Evolutionary conservation across 2,797 vertebrate genomes (phyloP).

Genomic region (Perodicticus potto): DNA sequence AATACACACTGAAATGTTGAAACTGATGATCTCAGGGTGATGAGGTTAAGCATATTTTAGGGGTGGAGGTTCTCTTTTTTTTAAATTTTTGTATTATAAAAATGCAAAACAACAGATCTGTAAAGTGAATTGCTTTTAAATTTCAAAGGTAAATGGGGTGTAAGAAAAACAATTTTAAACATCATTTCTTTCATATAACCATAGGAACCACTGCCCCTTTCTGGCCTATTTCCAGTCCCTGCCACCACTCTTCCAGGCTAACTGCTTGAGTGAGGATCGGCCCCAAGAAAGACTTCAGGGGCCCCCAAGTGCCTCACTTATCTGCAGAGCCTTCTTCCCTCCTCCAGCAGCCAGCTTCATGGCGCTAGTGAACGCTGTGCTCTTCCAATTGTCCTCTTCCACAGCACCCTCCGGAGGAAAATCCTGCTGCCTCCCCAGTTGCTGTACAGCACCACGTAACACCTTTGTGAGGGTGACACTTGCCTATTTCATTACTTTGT

Average conservation of each 20-base stretch:
- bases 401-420: too few species aligned
- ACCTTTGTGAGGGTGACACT: too few species aligned
- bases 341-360: background rate
- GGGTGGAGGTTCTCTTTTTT: background rate
- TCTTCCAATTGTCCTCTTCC: background rate
- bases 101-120: background rate
- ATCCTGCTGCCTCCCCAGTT: background rate
- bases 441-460: background rate
- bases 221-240: background rate
- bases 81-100: background rate
- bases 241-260: background rate
- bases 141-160: background rate
- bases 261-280: fast-evolving
- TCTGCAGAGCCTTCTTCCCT: background rate
- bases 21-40: background rate
- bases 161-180: background rate
- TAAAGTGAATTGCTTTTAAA: background rate
- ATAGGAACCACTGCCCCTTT: background rate
- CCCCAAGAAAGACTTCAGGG: background rate
- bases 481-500: background rate
- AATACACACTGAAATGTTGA: background rate
- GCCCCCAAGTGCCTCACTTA: too few species aligned
- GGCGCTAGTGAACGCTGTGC: fast-evolving
- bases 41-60: background rate
- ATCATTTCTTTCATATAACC: background rate